Conservation (phyloP, 1,140 invertebrate genomes). For the Aphaenogaster rudis region DNA sequence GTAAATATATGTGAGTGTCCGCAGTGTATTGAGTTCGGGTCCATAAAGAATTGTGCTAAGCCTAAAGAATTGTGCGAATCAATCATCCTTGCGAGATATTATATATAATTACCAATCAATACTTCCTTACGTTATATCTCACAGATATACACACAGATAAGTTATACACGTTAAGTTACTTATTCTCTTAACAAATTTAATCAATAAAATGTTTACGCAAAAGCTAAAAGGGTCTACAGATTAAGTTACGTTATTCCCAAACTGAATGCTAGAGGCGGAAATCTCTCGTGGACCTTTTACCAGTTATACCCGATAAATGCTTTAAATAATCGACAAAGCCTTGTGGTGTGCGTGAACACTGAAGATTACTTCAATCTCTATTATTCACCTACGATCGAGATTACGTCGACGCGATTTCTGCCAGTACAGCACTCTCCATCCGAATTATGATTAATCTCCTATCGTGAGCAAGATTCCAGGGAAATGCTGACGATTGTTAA, state of each 20-base stretch:
- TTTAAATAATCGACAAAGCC: conserved; percentile 55
- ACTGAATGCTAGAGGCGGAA: neutral
- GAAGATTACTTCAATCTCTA: conserved; percentile 47
- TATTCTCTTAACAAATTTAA: neutral
- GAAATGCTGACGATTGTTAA: conserved; percentile 44
- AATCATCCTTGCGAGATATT: neutral
- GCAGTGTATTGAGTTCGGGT: no score
- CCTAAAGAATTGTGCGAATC: no score
- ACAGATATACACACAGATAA: neutral
- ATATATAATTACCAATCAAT: neutral
- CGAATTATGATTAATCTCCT: conserved; percentile 45
- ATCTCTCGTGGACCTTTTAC: neutral
- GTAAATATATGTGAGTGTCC: no score
- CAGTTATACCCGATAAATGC: conserved; percentile 24
- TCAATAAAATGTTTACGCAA: neutral
- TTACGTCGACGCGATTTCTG: conserved; percentile 35
- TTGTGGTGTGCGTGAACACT: neutral
- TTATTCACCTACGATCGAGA: conserved; percentile 48
- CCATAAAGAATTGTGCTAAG: no score
- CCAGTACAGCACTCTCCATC: conserved; percentile 44
- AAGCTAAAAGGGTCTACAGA: neutral
- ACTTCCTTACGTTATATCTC: neutral
- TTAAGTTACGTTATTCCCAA: conserved; percentile 36
- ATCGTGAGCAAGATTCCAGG: conserved; percentile 19
- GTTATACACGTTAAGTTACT: neutral